Base-by-base conservation (phyloP, 2,888 invertebrate genomes). In the Xylota segnis region DNA sequence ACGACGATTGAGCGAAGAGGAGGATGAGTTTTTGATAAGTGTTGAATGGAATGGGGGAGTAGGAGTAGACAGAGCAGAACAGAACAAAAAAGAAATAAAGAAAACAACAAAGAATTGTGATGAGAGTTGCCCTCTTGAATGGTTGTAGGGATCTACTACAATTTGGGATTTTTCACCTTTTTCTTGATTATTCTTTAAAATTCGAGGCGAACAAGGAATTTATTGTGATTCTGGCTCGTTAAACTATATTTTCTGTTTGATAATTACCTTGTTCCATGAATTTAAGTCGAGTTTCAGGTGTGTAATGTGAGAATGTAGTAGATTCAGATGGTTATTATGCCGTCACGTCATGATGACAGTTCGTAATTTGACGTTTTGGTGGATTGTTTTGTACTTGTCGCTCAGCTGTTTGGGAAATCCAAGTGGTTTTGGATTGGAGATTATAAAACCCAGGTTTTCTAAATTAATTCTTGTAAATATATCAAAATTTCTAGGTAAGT, bases 1-100 rank as follows among this genome's bases (percentile, higher is more conserved):
- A 76, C 68, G 43, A 71, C 76, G 70, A 79, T 65, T 9, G 45
- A 54, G 37, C 47, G 71, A 40, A 52, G 32, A 27, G 5, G 59
- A 43, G 54, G 70, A 78, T 56, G 77, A 71, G 70, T 71, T 71
- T 43, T 70, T 40, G 45, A 61, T 77, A 66, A 66, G 47, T 70
- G 16, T 65, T 66, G 68, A 72, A 74, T 81, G 23, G 65, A 54
- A 9, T 54, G 66, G 66, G 52, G 52, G 52, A 52, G 63, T 16
- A 52, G 54, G 16, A 34, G 37, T 32, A 7, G 32, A 32, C 32
- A 32, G 32, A 3, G 32, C 32, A 6, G 43, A 45, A 43, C 40
- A 16, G 9, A 40, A 16, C 4, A 16, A 14, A 45, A 12, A n/a
- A 52, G 32, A 52, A 29, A 47, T 34, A 5, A 37, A 23, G 14